Evolutionary conservation across 2,888 invertebrate genomes (phyloP), one percentile per base, ranked within the genome.

Genomic region (Catocala fraxini): DNA sequence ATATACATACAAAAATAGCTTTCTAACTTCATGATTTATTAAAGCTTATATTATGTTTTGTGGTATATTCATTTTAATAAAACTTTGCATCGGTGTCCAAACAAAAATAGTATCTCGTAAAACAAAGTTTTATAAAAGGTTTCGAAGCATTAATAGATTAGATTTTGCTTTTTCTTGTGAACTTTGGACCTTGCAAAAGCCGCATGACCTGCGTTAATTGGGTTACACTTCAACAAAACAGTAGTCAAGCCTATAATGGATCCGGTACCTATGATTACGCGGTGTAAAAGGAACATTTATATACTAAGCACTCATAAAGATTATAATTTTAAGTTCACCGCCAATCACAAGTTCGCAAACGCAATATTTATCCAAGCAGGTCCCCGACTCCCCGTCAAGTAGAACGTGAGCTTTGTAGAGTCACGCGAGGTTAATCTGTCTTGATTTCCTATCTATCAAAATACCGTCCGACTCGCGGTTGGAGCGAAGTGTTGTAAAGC

Each of bases 361-460:
- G 78, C 78, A 85, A 84, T 84, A 83, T 86, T 85, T 85, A 82
- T 78, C 78, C 81, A 81, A 84, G 81, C 76, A 79, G 72, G 68
- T 68, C 63, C 53, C 69, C 51, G 61, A 73, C 66, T 68, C 63
- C 53, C 68, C 49, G 61, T 73, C 66, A 67, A 68, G 74, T 70
- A 68, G 72, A 65, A 67, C 76, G 73, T 77, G 73, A 80, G 74
- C 86, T 86, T 85, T 88, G 89, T 88, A 85, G 73, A 89, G 92
- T 91, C 92, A 93, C 92, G 92, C 92, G 84, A 92, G 70, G 87
- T 86, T 91, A 93, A 94, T 93, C 91, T 87, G 89, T 94, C 94
- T 93, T 94, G 92, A 93, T 94, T 94, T 92, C 92, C 92, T 93
- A 92, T 93, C 94, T 93, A 93, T 93, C 92, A 90, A 88, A 90